Conservation (phyloP, 2,113 vertebrate genomes). For the Nesogale talazaci region DNA sequence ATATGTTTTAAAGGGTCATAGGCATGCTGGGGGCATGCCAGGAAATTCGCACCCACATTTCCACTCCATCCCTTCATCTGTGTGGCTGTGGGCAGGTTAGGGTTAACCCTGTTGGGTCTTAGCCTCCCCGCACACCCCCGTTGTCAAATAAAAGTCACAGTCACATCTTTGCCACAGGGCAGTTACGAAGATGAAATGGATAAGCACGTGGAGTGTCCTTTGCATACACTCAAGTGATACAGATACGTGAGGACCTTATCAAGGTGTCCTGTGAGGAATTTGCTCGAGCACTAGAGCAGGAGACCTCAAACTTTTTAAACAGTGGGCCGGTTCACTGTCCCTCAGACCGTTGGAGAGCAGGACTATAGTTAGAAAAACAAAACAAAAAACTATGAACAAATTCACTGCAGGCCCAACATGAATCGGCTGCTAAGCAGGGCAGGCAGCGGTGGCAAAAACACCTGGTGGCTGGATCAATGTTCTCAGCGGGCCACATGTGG, state of each 20-base stretch:
- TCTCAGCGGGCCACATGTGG: no score
- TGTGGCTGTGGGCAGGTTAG: neutral
- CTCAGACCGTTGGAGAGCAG: no score
- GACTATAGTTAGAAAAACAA: no score
- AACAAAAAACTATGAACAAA: no score
- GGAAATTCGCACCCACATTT: neutral
- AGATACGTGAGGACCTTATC: neutral
- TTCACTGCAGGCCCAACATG: no score
- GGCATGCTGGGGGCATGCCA: neutral
- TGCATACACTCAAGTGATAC: fast-evolving
- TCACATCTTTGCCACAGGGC: neutral
- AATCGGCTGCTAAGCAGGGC: no score
- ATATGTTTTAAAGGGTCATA: neutral
- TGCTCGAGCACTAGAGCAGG: no score
- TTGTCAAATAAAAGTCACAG: neutral
- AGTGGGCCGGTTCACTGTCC: no score
- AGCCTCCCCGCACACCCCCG: neutral
- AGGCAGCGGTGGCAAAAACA: no score
- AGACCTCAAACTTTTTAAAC: no score
- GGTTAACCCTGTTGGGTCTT: neutral
- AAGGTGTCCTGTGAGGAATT: neutral
- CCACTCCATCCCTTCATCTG: no score
- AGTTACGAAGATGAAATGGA: neutral
- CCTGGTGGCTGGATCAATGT: no score
- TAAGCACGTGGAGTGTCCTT: fast-evolving